Evolutionary conservation across 2,113 vertebrate species (phyloP).

Genomic region (Zootoca vivipara): DNA sequence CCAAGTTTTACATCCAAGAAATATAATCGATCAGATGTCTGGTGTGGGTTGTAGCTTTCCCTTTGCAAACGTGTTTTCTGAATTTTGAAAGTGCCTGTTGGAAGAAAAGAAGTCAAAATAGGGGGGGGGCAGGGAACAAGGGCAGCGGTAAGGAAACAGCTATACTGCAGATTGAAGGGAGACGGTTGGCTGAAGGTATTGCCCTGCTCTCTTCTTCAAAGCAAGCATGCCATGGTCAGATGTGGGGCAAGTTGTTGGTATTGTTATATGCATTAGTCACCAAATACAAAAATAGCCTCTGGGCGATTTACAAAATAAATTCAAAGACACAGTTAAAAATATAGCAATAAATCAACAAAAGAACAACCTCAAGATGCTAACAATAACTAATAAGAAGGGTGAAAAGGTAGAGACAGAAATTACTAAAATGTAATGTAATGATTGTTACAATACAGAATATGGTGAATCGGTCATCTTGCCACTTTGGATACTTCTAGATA

Average conservation of each 20-base stretch:
- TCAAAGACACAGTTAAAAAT: too few species aligned
- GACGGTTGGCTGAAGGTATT: neutral
- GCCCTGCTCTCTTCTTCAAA: neutral
- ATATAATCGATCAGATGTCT: conserved; percentile 78
- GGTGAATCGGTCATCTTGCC: neutral
- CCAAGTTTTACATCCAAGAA: conserved; percentile 82
- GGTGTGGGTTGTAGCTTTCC: conserved; percentile 81
- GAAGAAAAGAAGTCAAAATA: too few species aligned
- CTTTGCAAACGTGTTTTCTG: conserved; percentile 84
- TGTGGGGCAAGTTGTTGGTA: neutral
- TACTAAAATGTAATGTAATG: neutral
- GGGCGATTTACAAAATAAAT: too few species aligned
- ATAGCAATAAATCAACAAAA: too few species aligned
- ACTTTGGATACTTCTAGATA: neutral
- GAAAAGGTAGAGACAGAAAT: neutral
- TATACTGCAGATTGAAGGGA: neutral
- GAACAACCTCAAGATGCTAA: too few species aligned
- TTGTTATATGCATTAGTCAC: too few species aligned
- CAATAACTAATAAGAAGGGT: neutral
- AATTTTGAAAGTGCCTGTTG: conserved; percentile 89
- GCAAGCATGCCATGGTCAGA: neutral
- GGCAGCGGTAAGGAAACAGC: neutral
- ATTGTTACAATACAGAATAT: neutral
- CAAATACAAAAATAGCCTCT: too few species aligned
- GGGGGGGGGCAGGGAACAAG: neutral